Conservation (phyloP, 2,113 vertebrate species). For the Melanerpes formicivorus region DNA sequence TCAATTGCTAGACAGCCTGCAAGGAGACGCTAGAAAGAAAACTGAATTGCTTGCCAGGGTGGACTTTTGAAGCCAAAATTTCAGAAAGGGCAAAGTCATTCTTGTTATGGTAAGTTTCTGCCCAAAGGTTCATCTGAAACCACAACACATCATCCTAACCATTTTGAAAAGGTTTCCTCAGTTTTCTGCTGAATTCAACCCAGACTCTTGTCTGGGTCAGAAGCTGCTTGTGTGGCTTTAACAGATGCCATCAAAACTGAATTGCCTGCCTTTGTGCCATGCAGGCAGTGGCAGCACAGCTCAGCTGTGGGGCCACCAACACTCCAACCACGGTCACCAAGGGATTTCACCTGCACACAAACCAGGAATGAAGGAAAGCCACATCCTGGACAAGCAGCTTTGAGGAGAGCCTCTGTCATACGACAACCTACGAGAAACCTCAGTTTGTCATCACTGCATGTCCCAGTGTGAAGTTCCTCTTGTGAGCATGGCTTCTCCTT, state of each 20-base stretch:
- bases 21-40: not conserved
- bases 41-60: not conserved
- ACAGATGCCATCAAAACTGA: not conserved
- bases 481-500: not conserved
- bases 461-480: not conserved
- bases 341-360: not conserved
- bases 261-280: not conserved
- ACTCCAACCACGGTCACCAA: not conserved
- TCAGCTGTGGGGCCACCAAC: not conserved
- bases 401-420: accelerated
- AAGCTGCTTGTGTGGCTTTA: accelerated
- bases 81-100: not conserved
- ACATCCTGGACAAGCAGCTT: not conserved
- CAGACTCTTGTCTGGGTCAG: not conserved
- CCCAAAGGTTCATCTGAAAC: not conserved
- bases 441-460: not conserved
- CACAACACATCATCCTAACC: not conserved
- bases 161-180: not conserved
- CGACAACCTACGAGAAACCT: not conserved
- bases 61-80: not conserved
- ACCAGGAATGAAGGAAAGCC: not conserved
- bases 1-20: not conserved
- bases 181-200: not conserved
- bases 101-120: not conserved
- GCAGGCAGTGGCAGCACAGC: not conserved